These are phyloP conservation scores for Meghimatium bilineatum DNA, from an alignment of 2,888 invertebrate genomes.

Conservation along the genomic window DNA sequence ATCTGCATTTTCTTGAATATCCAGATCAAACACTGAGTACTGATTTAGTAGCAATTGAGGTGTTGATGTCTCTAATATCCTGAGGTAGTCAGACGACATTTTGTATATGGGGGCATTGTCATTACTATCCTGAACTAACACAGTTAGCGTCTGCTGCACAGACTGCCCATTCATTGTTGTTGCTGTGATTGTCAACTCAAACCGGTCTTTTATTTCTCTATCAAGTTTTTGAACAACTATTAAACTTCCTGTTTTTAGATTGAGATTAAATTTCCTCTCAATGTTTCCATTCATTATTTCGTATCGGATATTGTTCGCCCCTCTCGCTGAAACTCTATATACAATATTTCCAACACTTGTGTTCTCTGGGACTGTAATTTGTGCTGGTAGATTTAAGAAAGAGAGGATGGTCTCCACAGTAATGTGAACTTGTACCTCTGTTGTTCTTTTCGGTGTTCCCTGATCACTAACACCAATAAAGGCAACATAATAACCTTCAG, in stretches of 20 bases:
- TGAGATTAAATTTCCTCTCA: conserved; percentile 6
- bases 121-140: conserved; percentile 13
- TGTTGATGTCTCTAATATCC: neutral
- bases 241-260: conserved; percentile 17
- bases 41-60: neutral
- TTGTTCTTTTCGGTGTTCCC: conserved; percentile 60
- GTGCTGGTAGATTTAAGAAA: conserved; percentile 10
- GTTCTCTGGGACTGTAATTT: neutral
- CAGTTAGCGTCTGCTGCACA: neutral
- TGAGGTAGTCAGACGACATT: neutral
- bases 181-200: conserved; percentile 8
- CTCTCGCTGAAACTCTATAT: neutral
- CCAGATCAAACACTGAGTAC: conserved; percentile 61
- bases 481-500: conserved; percentile 56
- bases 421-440: conserved; percentile 11
- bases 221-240: conserved; percentile 26
- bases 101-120: conserved; percentile 28
- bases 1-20: conserved; percentile 54
- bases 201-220: conserved; percentile 22
- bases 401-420: conserved; percentile 9
- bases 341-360: neutral
- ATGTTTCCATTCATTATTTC: conserved; percentile 4
- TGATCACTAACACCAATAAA: conserved; percentile 65
- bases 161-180: conserved; percentile 22
- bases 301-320: neutral